A percentile compares a stretch with the other conserved stretches of the same genome.
phyloP scores from a whole-genome alignment of 2,888 invertebrate genomes.

The Erebia palarica region DNA sequence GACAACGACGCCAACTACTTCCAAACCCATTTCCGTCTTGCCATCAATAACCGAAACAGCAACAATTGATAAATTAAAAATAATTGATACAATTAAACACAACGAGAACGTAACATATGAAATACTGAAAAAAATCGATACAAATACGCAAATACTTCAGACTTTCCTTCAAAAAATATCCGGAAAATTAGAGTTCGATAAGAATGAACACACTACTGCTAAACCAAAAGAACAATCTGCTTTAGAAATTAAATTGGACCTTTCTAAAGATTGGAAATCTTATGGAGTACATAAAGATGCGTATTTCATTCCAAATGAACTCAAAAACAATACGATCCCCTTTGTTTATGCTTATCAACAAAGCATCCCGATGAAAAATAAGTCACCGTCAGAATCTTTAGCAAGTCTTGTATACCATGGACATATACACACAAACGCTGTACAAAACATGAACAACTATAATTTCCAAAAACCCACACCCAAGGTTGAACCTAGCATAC shows the following conservation, averaged over 20 bases:
- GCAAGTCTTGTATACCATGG: slow-evolving; percentile 39
- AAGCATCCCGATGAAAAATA: slow-evolving; percentile 18
- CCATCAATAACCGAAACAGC: slow-evolving; percentile 5
- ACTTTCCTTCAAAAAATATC: slow-evolving; percentile 58
- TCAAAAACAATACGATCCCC: slow-evolving; percentile 37
- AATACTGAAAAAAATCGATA: slow-evolving; percentile 64
- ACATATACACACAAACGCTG: slow-evolving; percentile 36
- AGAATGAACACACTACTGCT: neutral
- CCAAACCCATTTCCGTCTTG: neutral
- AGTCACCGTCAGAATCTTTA: slow-evolving; percentile 14
- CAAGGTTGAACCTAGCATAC: slow-evolving; percentile 17
- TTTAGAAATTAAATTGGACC: slow-evolving; percentile 20
- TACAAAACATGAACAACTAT: slow-evolving; percentile 25
- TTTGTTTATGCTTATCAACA: slow-evolving; percentile 43
- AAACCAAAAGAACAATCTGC: neutral
- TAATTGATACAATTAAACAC: slow-evolving; percentile 46
- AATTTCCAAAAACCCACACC: slow-evolving; percentile 19
- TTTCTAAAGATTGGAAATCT: slow-evolving; percentile 23
- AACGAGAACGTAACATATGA: slow-evolving; percentile 62
- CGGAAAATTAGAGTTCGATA: slow-evolving; percentile 39
- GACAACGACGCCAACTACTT: slow-evolving; percentile 7
- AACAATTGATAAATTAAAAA: slow-evolving; percentile 28
- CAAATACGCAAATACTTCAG: slow-evolving; percentile 62
- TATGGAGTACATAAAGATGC: neutral
- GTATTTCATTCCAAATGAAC: slow-evolving; percentile 19